A percentile compares a stretch with the other conserved stretches of the same genome.
phyloP scores from a whole-genome alignment of 1,140 invertebrate genomes.

The Drosophila varians region DNA sequence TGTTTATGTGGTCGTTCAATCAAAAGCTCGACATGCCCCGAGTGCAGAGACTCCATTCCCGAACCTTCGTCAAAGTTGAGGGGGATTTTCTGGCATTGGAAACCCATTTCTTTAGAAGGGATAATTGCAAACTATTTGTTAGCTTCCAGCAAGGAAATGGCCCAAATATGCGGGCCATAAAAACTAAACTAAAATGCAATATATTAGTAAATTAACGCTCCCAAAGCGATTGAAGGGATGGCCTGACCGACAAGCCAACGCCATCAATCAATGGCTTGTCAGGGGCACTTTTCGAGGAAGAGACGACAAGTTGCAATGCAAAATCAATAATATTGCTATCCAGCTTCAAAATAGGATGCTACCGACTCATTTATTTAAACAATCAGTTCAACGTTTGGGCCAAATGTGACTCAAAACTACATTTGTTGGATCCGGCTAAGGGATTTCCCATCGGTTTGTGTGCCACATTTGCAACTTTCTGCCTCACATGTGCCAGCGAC shows the following conservation, averaged over 20 bases:
- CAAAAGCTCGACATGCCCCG: conserved; percentile 26
- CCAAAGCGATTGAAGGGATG: conserved; percentile 1
- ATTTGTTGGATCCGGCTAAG: conserved; percentile 44
- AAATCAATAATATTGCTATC: conserved; percentile 54
- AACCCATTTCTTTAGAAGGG: not conserved
- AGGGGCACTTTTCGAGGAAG: not conserved
- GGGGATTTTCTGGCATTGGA: not conserved
- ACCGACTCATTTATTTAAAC: conserved; percentile 55
- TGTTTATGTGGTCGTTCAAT: conserved; percentile 35
- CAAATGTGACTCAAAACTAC: conserved; percentile 60
- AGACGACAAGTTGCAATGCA: conserved; percentile 29
- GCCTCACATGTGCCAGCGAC: conserved; percentile 45
- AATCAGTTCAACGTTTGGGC: conserved; percentile 46
- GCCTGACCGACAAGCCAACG: not conserved
- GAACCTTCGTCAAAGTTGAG: not conserved
- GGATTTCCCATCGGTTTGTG: not conserved
- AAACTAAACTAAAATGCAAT: conserved; percentile 39
- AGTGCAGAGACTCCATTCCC: not conserved
- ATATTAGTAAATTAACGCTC: conserved; percentile 43
- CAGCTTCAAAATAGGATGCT: not conserved
- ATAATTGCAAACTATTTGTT: conserved; percentile 50
- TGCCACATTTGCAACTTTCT: conserved; percentile 4
- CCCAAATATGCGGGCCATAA: conserved; percentile 35
- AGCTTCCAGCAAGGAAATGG: conserved; percentile 2
- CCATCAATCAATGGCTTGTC: conserved; percentile 50